Percentiles rank a stretch among this genome's conserved stretches.
These are phyloP conservation scores for Hypocryptadius cinnamomeus DNA, from an alignment of 2,113 vertebrate species.

Conservation along the genomic window DNA sequence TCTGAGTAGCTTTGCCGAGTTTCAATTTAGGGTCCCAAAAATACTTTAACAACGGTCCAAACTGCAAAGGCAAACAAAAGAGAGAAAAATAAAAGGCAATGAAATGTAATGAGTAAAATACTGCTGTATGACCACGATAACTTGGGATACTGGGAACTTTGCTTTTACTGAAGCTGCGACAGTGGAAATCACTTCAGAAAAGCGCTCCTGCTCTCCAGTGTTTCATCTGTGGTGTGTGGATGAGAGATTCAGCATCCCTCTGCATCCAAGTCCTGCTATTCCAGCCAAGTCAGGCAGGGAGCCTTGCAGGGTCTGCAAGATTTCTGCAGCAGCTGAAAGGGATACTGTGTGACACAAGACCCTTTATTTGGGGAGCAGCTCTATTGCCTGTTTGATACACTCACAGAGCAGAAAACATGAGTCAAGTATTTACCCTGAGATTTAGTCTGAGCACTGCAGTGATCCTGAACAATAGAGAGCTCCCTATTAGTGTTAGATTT, in stretches of 20 bases:
- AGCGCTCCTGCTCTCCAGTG: neutral
- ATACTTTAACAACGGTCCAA: neutral
- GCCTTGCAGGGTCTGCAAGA: neutral
- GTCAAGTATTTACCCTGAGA: neutral
- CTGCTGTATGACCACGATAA: neutral
- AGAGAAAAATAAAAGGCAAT: neutral
- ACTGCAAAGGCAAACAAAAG: neutral
- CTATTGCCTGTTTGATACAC: neutral
- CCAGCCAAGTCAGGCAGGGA: neutral
- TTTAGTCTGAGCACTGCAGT: neutral
- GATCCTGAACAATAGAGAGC: neutral
- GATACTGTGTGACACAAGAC: neutral
- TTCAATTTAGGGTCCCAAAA: neutral
- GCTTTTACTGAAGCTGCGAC: neutral
- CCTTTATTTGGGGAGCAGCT: neutral
- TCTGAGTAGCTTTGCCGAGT: neutral
- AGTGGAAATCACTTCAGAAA: neutral
- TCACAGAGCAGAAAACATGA: neutral
- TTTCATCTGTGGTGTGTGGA: neutral
- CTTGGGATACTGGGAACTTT: neutral
- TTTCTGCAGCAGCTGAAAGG: neutral
- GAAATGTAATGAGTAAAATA: neutral
- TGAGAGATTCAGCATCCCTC: neutral
- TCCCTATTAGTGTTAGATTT: neutral
- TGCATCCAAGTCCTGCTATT: neutral